Evolutionary conservation across 2,797 vertebrate species (phyloP), one percentile per base, ranked within the genome.

Genomic region (Ara ararauna): DNA sequence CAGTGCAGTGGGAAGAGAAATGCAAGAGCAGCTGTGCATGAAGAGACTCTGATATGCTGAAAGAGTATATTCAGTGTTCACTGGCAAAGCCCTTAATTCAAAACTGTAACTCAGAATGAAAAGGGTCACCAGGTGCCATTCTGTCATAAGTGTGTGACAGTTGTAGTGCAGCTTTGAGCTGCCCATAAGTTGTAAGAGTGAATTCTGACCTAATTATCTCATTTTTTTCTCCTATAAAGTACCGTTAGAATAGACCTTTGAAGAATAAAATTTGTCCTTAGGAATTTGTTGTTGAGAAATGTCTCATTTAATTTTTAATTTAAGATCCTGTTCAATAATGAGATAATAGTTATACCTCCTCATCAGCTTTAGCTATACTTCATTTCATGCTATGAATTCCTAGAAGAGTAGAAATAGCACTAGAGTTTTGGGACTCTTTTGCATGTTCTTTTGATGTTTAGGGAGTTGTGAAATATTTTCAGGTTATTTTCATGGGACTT

Each of bases 151-250:
- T 3, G 1, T 60, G 21, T 93, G 65, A 40, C 53, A 76, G 34
- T 47, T 88, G 29, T 86, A 79, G 30, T 82, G 62, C 70, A 81
- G 30, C 80, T 84, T 58, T 67, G 77, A 82, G 64, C 54, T 82
- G 47, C 60, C 64, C 13, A 0, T 62, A 48, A 60, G 20, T 60
- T 86, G 48, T 61, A 91, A 42, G 44, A 73, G 51, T 77, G 29
- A 90, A 76, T 85, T 93, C 64, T 78, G 77, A 45, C 48, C 34
- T 82, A 87, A 85, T 66, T 84, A 67, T 90, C n/a, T 89, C 23
- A 73, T 76, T n/a, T 86, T 70, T 73, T 90, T 88, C 2, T 4
- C 64, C 48, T 84, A 7, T 61, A 73, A 94, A 48, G 23, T 75
- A n/a, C 21, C 40, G 29, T 89, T 90, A 77, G 36, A 61, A 56